Evolutionary conservation across 2,113 vertebrate species (phyloP).

Genomic region (Ciconia boyciana): DNA sequence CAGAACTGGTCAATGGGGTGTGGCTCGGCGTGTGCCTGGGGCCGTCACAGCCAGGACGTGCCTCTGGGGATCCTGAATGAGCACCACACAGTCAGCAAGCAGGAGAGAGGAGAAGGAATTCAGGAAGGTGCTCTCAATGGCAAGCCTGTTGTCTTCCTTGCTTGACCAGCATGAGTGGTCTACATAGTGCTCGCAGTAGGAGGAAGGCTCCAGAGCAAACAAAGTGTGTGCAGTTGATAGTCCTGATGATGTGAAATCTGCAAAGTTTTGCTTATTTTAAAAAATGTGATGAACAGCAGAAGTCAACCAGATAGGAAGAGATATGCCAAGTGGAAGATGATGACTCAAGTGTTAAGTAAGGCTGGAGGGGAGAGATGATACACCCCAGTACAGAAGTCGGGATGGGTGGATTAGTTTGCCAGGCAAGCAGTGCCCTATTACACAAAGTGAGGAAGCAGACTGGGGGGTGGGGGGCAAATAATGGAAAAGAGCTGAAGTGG

Average conservation of each 20-base stretch:
- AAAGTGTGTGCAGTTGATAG: neutral
- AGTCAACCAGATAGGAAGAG: neutral
- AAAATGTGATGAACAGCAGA: neutral
- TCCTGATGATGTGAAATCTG: neutral
- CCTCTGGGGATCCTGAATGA: neutral
- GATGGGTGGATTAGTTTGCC: neutral
- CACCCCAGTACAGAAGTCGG: rapidly evolving
- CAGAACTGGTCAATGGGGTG: neutral
- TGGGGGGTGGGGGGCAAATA: neutral
- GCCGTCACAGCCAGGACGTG: neutral
- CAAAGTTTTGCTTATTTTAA: neutral
- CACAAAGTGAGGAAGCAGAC: neutral
- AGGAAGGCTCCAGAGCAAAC: neutral
- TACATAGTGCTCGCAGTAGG: rapidly evolving
- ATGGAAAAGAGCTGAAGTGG: neutral
- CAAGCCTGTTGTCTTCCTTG: neutral
- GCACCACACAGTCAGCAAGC: neutral
- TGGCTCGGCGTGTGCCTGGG: neutral
- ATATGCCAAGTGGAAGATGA: neutral
- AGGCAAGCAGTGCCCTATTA: neutral
- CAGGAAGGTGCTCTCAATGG: neutral
- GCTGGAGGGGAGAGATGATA: neutral
- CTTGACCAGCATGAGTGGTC: neutral
- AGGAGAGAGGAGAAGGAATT: neutral
- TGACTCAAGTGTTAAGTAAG: neutral